Conservation (phyloP, 2,888 invertebrate genomes). For the Lithophane semibrunnea region DNA sequence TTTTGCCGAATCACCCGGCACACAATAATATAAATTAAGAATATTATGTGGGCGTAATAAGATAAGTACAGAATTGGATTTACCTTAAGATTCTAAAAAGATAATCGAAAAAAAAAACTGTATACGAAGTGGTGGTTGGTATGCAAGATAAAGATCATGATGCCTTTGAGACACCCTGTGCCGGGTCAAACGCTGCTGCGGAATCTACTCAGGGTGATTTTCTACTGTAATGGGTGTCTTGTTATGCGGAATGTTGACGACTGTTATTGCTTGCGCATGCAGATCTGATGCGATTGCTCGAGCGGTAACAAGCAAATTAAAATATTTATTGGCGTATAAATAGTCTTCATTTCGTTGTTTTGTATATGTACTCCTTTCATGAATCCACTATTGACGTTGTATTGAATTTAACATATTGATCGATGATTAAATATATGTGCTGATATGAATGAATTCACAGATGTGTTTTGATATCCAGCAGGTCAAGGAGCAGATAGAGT, state of each 20-base stretch:
- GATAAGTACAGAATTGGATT: slow-evolving; percentile 28
- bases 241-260: slow-evolving; percentile 72
- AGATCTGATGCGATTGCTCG: slow-evolving; percentile 71
- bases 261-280: slow-evolving; percentile 73
- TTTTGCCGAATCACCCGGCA: slow-evolving; percentile 26
- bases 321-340: slow-evolving; percentile 73
- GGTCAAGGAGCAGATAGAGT: slow-evolving; percentile 16
- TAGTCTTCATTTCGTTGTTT: slow-evolving; percentile 60
- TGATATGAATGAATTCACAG: slow-evolving; percentile 24
- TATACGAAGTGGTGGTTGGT: slow-evolving; percentile 43
- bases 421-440: slow-evolving; percentile 20
- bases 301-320: slow-evolving; percentile 72
- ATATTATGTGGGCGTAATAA: slow-evolving; percentile 20
- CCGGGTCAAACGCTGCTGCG: slow-evolving; percentile 65
- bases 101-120: slow-evolving; percentile 15
- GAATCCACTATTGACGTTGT: slow-evolving; percentile 21
- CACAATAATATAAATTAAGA: slow-evolving; percentile 19
- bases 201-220: slow-evolving; percentile 68
- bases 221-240: slow-evolving; percentile 68
- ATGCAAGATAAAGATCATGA: slow-evolving; percentile 55
- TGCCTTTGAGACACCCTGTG: slow-evolving; percentile 50
- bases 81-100: slow-evolving; percentile 29
- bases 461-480: slow-evolving; percentile 31
- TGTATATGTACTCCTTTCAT: slow-evolving; percentile 47
- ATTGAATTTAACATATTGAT: slow-evolving; percentile 43